These are phyloP conservation scores for Nymphalis io DNA, from an alignment of 1,140 invertebrate species.

Conservation along the genomic window DNA sequence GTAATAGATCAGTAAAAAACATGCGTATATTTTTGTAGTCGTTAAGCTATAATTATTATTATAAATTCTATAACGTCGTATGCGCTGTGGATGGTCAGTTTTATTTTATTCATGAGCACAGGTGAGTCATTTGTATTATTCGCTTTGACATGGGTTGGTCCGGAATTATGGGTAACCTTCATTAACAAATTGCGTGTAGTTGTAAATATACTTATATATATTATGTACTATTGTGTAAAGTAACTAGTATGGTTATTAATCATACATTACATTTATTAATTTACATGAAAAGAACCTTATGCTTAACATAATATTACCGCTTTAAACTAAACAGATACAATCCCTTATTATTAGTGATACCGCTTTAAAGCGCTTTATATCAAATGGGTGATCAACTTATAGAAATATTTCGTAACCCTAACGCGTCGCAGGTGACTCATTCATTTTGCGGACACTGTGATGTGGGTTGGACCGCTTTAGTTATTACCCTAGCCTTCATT, in stretches of 20 bases:
- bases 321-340: too few relatives aligned
- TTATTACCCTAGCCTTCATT: conserved; percentile 25
- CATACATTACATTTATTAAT: too few relatives aligned
- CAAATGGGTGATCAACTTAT: background rate
- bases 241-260: too few relatives aligned
- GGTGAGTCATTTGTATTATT: conserved; percentile 21
- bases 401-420: conserved; percentile 10
- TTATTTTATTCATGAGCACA: conserved; percentile 8
- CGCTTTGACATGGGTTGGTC: conserved; percentile 31
- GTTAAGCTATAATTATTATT: too few relatives aligned
- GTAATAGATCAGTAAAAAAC: too few relatives aligned
- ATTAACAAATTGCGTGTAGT: conserved; percentile 30
- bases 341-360: background rate
- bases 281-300: too few relatives aligned
- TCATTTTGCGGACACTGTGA: conserved; percentile 16
- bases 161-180: conserved; percentile 30
- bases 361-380: background rate
- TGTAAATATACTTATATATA: background rate
- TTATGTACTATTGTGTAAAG: too few relatives aligned
- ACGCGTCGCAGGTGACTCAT: conserved; percentile 19
- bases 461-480: conserved; percentile 9
- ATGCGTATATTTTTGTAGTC: too few relatives aligned
- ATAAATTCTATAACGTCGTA: too few relatives aligned
- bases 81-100: background rate
- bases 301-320: too few relatives aligned